A percentile compares a stretch with the other conserved stretches of the same genome.
Conservation (phyloP, 2,113 vertebrate genomes). For the Microtus ochrogaster region DNA sequence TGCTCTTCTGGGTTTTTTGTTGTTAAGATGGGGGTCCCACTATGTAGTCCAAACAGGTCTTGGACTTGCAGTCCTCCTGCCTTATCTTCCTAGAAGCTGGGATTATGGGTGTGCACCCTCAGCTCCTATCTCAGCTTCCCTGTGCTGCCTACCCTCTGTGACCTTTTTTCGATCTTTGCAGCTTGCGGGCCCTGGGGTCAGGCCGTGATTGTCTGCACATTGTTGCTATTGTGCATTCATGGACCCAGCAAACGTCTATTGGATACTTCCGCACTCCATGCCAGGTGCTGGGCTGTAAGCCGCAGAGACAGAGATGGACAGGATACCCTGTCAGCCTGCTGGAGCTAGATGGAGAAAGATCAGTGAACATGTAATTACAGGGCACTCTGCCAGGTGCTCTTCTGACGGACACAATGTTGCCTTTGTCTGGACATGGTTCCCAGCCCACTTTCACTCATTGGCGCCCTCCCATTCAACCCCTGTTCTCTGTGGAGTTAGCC, state of each 20-base stretch:
- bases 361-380: not conserved
- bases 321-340: not conserved
- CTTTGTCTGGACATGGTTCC: conserved; percentile 1
- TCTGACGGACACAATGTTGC: not conserved
- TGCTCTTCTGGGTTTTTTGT: not conserved
- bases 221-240: not conserved
- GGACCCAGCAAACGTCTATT: not conserved
- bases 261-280: not conserved
- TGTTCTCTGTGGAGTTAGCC: not conserved
- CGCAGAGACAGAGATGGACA: not conserved
- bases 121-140: conserved; percentile 19
- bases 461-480: not conserved
- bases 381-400: not conserved
- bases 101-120: not conserved
- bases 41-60: too few species aligned
- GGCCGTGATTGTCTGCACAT: not conserved
- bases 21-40: not conserved
- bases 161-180: not conserved
- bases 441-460: not conserved
- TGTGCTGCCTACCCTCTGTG: not conserved
- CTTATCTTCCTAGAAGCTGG: not conserved
- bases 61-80: not conserved
- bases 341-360: not conserved
- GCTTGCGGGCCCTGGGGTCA: not conserved
- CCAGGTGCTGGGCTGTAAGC: not conserved